Base-by-base conservation (phyloP, 2,113 vertebrate genomes). In the Cheirogaleus medius region DNA sequence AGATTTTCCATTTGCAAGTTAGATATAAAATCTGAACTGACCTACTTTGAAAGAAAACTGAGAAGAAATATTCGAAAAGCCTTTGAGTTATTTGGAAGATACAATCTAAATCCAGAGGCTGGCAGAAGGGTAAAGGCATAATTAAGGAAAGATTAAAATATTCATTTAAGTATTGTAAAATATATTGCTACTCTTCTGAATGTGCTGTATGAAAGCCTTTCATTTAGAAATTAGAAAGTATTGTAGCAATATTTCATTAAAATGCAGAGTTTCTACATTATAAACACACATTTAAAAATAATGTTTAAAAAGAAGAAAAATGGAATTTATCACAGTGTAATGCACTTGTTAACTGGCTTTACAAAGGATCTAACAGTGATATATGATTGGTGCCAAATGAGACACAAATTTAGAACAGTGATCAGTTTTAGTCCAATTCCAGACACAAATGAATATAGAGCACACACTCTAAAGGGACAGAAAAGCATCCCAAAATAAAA, bases 21-120 rank as follows among this genome's bases (percentile, higher is more conserved):
- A 97, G 97, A 95, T 95, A 97, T 84, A 97, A 95, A 94, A 93
- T 92, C 91, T 96, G 94, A 97, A 94, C 58, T 96, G 91, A 95
- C 77, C 96, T 95, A 97, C 37, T 98, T 92, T 97, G 47, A 92
- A 90, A 90, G 93, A 92, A 94, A 96, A 88, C 17, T 80, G 49
- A 91, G 63, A 95, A 97, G 83, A 96, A 86, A 89, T 63, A 80
- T n/a, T 14, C 90, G 66, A 90, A 95, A 96, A 96, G 54, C 17
- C 21, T 84, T 29, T 54, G 39, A 88, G 23, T 91, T 95, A 92
- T 84, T 44, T 87, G 64, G 83, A 97, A 96, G 84, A 83, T 34
- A 32, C 9, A 52, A 69, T 66, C 63, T 80, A 96, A 85, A 90
- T 76, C 87, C 42, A 87, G 25, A 94, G 66, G 63, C 60, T 78